phyloP scores from a whole-genome alignment of 2,888 invertebrate species.

The Pristionchus mayeri region DNA sequence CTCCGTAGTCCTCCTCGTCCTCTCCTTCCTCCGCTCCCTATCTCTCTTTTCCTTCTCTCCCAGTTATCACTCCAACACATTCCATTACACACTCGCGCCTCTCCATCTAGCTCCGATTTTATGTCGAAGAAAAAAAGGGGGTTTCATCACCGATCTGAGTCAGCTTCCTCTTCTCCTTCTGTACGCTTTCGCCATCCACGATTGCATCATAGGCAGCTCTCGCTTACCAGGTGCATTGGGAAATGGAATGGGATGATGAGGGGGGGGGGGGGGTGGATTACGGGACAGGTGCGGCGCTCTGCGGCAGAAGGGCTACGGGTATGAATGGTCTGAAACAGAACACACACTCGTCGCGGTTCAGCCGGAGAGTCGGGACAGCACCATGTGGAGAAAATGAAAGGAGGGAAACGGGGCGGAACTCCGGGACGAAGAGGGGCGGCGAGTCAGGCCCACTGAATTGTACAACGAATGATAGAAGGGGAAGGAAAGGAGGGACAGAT shows the following conservation, averaged over 20 bases:
- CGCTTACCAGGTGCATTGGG: conserved; percentile 10
- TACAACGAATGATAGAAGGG: conserved; percentile 36
- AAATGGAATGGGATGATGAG: neutral
- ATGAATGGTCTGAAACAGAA: neutral
- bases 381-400: neutral
- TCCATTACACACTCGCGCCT: conserved; percentile 37
- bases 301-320: conserved; percentile 44
- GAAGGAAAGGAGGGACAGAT: conserved; percentile 19
- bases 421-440: neutral
- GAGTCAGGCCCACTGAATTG: conserved; percentile 15
- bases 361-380: neutral
- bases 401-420: conserved; percentile 1
- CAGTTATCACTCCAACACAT: conserved; percentile 38
- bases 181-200: neutral
- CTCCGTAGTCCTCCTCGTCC: neutral
- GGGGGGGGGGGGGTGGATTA: neutral
- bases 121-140: no score
- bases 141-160: no score
- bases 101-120: neutral
- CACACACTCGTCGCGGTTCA: conserved; percentile 8
- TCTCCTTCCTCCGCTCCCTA: neutral
- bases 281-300: neutral
- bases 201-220: conserved; percentile 20
- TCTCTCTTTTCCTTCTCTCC: neutral
- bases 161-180: neutral